Conservation (phyloP, 2,113 vertebrate genomes). For the Saccopteryx bilineata region DNA sequence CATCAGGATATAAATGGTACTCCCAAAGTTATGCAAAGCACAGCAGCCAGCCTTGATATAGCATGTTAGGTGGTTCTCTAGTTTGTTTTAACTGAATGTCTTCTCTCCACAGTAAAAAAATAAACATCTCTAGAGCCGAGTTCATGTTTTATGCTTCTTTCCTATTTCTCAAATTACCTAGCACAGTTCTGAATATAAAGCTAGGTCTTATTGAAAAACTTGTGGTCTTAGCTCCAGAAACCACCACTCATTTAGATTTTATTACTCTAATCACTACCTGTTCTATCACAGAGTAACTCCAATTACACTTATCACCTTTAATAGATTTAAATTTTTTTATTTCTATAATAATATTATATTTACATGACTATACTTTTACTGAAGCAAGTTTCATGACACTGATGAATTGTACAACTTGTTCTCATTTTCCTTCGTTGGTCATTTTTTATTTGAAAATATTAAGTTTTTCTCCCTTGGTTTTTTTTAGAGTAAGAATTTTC, state of each 20-base stretch:
- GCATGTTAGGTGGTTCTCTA: background rate
- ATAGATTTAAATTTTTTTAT: background rate
- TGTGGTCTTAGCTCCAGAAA: background rate
- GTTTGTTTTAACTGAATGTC: background rate
- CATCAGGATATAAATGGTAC: background rate
- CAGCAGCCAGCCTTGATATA: background rate
- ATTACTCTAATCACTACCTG: background rate
- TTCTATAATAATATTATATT: background rate
- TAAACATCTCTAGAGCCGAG: background rate
- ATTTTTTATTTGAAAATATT: background rate
- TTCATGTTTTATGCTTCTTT: background rate
- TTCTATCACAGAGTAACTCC: background rate
- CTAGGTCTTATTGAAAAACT: background rate
- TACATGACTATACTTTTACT: background rate
- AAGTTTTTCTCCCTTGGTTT: background rate
- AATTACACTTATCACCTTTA: background rate
- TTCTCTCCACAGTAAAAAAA: background rate
- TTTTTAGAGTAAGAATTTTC: background rate
- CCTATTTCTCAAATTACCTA: background rate
- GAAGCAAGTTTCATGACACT: background rate
- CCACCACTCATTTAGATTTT: background rate
- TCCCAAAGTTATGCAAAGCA: background rate
- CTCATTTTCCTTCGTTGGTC: background rate
- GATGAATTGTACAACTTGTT: background rate
- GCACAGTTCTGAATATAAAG: background rate